Conservation (phyloP, 2,888 invertebrate species). For the Palloptera scutellata region DNA sequence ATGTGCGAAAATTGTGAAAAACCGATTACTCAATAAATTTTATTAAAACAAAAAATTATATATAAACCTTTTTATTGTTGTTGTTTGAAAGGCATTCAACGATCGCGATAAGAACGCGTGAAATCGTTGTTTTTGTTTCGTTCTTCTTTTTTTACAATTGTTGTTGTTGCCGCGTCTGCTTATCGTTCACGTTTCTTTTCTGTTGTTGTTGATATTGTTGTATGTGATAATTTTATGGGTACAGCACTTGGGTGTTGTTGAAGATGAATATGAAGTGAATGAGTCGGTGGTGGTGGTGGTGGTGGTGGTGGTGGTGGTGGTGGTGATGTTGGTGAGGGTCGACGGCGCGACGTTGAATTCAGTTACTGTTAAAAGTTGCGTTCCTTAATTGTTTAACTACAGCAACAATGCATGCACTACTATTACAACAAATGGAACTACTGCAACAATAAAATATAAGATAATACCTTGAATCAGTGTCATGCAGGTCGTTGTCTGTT, state of each 20-base stretch:
- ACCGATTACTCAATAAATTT: no score
- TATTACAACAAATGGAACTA: constrained; percentile 17
- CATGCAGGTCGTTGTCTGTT: constrained; percentile 30
- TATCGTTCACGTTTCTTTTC: background rate
- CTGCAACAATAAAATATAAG: constrained; percentile 21
- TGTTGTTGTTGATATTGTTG: no score
- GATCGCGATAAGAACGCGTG: background rate
- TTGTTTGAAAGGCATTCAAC: background rate
- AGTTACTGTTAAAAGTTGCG: background rate
- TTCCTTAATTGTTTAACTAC: constrained; percentile 27
- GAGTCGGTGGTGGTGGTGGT: background rate
- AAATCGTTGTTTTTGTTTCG: background rate
- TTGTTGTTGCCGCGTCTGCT: background rate
- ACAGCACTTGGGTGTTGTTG: background rate
- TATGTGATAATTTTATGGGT: background rate
- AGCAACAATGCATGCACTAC: background rate
- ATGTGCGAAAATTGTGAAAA: no score
- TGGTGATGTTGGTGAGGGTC: background rate
- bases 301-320: background rate
- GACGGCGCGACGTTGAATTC: background rate
- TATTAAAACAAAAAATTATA: no score
- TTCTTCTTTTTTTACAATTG: no score
- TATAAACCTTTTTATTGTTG: no score
- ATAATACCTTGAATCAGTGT: constrained; percentile 32
- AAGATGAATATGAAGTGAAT: background rate